These are phyloP conservation scores for Cistogaster globosa DNA, from an alignment of 2,888 invertebrate genomes.

Conservation along the genomic window DNA sequence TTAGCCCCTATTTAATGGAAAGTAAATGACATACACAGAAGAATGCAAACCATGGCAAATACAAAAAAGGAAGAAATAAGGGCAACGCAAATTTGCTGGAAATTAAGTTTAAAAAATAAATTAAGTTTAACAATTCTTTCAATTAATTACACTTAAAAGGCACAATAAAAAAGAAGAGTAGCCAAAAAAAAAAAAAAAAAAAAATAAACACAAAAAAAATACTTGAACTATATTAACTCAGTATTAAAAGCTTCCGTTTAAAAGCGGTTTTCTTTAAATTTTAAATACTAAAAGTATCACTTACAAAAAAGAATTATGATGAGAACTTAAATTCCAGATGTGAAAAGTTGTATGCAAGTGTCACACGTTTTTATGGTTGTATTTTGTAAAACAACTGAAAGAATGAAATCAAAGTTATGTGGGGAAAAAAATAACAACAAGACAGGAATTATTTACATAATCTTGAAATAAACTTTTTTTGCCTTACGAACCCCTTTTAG, in stretches of 20 bases:
- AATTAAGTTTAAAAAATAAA: neutral
- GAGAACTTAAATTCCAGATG: conserved; percentile 46
- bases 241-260: conserved; percentile 64
- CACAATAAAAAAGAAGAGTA: neutral
- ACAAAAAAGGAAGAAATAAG: conserved; percentile 16
- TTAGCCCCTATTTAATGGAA: conserved; percentile 15
- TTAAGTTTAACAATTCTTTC: conserved; percentile 46
- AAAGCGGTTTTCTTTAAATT: conserved; percentile 9
- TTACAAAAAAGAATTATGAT: conserved; percentile 29
- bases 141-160: conserved; percentile 52
- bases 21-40: conserved; percentile 25
- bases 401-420: too few relatives aligned
- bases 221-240: neutral
- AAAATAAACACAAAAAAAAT: neutral
- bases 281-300: conserved; percentile 41
- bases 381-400: neutral
- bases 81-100: conserved; percentile 17
- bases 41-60: conserved; percentile 3
- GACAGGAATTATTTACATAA: too few relatives aligned
- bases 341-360: conserved; percentile 2
- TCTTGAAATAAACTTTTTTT: too few relatives aligned
- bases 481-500: too few relatives aligned
- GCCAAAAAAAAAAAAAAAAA: conserved; percentile 12
- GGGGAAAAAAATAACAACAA: too few relatives aligned
- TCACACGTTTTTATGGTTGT: conserved; percentile 68